These are phyloP conservation scores for Saguinus midas DNA, from an alignment of 2,113 vertebrate species.

Conservation along the genomic window DNA sequence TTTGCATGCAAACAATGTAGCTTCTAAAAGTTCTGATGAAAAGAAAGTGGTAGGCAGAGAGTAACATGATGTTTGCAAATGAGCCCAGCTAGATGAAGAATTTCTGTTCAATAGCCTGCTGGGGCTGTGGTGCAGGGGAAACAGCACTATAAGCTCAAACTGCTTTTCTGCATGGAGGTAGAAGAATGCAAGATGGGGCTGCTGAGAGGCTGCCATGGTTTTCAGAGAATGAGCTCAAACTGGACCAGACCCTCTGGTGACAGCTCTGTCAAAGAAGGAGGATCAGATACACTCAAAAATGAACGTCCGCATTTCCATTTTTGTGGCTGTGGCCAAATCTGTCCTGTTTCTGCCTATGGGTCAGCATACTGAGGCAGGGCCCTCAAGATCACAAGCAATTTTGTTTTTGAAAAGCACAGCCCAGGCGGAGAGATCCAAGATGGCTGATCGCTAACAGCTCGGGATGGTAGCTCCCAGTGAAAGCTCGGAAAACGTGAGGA, in stretches of 20 bases:
- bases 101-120: conserved; percentile 64
- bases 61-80: conserved; percentile 73
- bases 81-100: conserved; percentile 72
- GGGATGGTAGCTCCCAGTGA: no score
- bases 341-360: neutral
- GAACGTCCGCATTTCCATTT: conserved; percentile 50
- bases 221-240: conserved; percentile 76
- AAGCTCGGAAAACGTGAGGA: no score
- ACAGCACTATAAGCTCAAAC: conserved; percentile 72
- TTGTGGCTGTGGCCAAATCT: neutral
- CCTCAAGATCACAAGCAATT: conserved; percentile 26
- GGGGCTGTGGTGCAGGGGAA: conserved; percentile 71
- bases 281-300: conserved; percentile 59
- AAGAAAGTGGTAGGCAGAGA: conserved; percentile 62
- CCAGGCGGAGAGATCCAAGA: no score
- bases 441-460: no score
- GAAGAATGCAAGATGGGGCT: conserved; percentile 66
- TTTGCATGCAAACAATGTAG: conserved; percentile 61
- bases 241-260: conserved; percentile 75
- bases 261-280: conserved; percentile 76
- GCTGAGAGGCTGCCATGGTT: conserved; percentile 60
- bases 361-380: conserved; percentile 52
- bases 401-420: conserved; percentile 13
- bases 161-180: conserved; percentile 74
- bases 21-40: conserved; percentile 69